A percentile compares a stretch with the other conserved stretches of the same genome.
These are phyloP conservation scores for Phyllostomus hastatus DNA, from an alignment of 2,113 vertebrate genomes.

Conservation along the genomic window DNA sequence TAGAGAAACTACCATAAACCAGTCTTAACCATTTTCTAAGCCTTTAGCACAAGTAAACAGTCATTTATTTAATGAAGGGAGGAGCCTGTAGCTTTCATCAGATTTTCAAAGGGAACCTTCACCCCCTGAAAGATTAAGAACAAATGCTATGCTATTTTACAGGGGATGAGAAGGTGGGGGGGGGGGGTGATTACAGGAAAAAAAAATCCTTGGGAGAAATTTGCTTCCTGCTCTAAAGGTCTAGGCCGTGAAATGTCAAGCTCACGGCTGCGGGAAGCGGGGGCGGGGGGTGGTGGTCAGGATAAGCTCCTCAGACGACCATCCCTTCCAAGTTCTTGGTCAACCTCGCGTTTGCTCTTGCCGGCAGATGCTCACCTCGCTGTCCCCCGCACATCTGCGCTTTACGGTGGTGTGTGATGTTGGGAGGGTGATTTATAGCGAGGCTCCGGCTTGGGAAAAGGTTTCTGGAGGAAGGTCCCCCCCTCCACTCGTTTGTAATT, in stretches of 20 bases:
- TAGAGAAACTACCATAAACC: constrained; percentile 42
- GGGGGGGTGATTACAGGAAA: background rate
- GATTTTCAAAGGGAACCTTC: constrained; percentile 71
- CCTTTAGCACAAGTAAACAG: constrained; percentile 60
- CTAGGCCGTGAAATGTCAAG: background rate
- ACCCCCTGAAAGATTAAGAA: constrained; percentile 66
- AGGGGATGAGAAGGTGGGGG: background rate
- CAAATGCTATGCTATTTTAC: constrained; percentile 45
- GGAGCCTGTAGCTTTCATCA: constrained; percentile 59
- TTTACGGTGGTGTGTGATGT: constrained; percentile 16
- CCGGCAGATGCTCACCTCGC: constrained; percentile 24
- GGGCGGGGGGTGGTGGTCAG: background rate
- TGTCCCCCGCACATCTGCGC: background rate
- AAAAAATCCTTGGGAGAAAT: background rate
- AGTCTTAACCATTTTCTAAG: constrained; percentile 37
- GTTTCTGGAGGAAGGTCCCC: constrained; percentile 54
- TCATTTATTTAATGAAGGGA: constrained; percentile 67
- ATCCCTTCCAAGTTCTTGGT: background rate
- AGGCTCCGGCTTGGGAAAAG: background rate
- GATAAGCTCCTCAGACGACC: background rate
- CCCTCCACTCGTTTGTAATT: constrained; percentile 74
- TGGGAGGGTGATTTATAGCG: constrained; percentile 74
- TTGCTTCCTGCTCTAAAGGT: background rate
- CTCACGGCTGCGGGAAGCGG: background rate
- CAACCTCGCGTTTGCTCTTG: background rate